These are phyloP conservation scores for Macropodus opercularis DNA, from an alignment of 2,797 vertebrate genomes.

Conservation along the genomic window DNA sequence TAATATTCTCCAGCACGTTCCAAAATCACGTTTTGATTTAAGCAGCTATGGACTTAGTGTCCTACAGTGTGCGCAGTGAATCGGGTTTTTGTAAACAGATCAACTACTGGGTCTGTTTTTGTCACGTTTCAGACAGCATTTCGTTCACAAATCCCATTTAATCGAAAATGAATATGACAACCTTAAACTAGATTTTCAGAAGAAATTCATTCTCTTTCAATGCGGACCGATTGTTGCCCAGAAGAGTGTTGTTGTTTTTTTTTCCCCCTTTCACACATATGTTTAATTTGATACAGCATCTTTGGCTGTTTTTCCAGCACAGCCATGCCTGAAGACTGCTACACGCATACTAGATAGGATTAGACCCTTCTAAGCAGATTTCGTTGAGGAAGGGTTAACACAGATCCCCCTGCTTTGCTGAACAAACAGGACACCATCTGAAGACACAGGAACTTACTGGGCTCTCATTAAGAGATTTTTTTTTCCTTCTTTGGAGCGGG, in stretches of 20 bases:
- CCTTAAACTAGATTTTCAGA: constrained; percentile 82
- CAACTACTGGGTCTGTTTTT: constrained; percentile 71
- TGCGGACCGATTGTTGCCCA: constrained; percentile 69
- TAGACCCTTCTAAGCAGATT: constrained; percentile 87
- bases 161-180: constrained; percentile 84
- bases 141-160: constrained; percentile 82
- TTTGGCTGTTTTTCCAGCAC: constrained; percentile 80
- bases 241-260: constrained; percentile 64
- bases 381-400: constrained; percentile 83
- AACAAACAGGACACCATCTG: constrained; percentile 81
- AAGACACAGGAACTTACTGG: constrained; percentile 79
- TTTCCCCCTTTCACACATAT: constrained; percentile 72
- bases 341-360: constrained; percentile 86
- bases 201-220: constrained; percentile 72
- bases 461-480: constrained; percentile 81
- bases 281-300: constrained; percentile 87
- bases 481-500: constrained; percentile 53
- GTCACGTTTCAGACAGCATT: constrained; percentile 72
- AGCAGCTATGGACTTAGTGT: constrained; percentile 36
- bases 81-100: constrained; percentile 69
- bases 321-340: constrained; percentile 85
- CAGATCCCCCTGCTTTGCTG: constrained; percentile 79
- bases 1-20: not conserved
- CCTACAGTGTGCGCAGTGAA: constrained; percentile 34
- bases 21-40: constrained; percentile 6